A percentile compares a stretch with the other conserved stretches of the same genome.
Conservation (phyloP, 1,140 invertebrate species). For the Mycetomoellerius zeteki region DNA sequence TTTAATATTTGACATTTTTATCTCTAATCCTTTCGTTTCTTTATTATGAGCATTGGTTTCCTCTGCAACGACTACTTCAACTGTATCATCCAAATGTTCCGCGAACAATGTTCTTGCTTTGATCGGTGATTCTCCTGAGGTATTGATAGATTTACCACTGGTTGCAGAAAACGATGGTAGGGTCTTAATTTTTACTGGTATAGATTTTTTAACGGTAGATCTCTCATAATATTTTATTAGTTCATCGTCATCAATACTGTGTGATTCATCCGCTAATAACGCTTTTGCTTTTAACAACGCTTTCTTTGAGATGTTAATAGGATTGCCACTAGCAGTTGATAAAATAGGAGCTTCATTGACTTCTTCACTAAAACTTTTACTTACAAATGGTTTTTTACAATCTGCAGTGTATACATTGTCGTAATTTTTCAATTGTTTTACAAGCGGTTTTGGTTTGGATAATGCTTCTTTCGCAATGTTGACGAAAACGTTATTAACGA, state of each 20-base stretch:
- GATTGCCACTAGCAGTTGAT: constrained; percentile 80
- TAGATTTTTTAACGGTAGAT: not conserved
- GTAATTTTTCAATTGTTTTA: not conserved
- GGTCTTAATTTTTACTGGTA: not conserved
- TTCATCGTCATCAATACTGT: not conserved
- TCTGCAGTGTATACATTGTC: not conserved
- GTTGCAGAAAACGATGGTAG: constrained; percentile 69
- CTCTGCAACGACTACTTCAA: constrained; percentile 12
- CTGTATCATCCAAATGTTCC: constrained; percentile 38
- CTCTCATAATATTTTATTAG: not conserved
- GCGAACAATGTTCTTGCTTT: constrained; percentile 61
- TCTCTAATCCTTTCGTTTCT: not conserved
- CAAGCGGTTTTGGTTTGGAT: not conserved
- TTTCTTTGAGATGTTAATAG: constrained; percentile 51
- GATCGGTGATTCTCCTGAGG: constrained; percentile 55
- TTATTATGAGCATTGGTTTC: not conserved
- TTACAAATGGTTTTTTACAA: not conserved
- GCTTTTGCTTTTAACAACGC: constrained; percentile 66
- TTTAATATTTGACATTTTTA: constrained; percentile 45
- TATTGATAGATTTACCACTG: constrained; percentile 72
- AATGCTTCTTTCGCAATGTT: not conserved
- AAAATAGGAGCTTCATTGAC: constrained; percentile 9
- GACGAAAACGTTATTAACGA: not conserved
- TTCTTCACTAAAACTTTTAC: constrained; percentile 10
- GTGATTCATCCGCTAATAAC: constrained; percentile 36